phyloP scores from a whole-genome alignment of 1,140 invertebrate species.

The Spodoptera frugiperda region DNA sequence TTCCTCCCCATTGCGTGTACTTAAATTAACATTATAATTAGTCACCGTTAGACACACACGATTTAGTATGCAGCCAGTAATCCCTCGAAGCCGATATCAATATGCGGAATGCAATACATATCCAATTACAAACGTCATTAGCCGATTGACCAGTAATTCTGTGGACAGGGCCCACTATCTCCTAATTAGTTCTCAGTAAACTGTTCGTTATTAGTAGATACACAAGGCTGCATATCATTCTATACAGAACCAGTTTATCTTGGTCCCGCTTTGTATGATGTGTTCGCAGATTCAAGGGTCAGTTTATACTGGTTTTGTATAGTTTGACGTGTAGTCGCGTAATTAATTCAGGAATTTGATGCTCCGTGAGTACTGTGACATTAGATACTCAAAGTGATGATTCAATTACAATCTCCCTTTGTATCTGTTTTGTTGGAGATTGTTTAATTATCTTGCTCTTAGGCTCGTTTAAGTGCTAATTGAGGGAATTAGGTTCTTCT shows the following conservation, averaged over 20 bases:
- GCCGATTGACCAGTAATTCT: conserved; percentile 30
- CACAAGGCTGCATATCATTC: too few species aligned
- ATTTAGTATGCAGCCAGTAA: conserved; percentile 25
- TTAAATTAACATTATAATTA: conserved; percentile 34
- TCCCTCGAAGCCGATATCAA: conserved; percentile 33
- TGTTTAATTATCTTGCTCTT: background rate
- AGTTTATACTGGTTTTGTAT: too few species aligned
- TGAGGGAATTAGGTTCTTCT: too few species aligned
- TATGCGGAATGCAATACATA: conserved; percentile 41
- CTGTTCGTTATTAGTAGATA: background rate
- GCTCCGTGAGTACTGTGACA: background rate
- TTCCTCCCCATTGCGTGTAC: background rate
- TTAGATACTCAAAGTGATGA: conserved; percentile 18
- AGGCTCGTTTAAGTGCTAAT: too few species aligned
- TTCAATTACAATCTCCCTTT: background rate
- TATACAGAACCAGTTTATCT: too few species aligned
- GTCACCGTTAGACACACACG: conserved; percentile 1
- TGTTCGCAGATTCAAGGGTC: too few species aligned
- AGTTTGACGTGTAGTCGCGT: too few species aligned
- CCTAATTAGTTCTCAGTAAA: conserved; percentile 32
- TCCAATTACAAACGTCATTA: conserved; percentile 39
- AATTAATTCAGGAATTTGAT: background rate
- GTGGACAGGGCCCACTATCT: conserved; percentile 14
- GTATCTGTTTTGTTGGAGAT: background rate
- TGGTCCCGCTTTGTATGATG: too few species aligned